These are phyloP conservation scores for Oncorhynchus tshawytscha DNA, from an alignment of 2,113 vertebrate genomes.

Conservation along the genomic window DNA sequence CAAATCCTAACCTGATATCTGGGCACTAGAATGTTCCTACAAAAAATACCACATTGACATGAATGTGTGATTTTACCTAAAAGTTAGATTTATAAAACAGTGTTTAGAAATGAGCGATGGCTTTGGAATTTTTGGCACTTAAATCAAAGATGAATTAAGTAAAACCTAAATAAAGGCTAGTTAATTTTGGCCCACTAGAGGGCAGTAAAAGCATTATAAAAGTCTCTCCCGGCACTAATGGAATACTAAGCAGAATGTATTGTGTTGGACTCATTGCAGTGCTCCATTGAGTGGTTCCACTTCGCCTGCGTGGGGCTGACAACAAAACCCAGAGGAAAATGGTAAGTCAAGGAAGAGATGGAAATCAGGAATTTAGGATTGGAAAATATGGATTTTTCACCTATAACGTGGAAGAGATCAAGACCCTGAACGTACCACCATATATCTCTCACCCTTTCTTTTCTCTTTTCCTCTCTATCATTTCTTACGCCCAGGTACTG, in stretches of 20 bases:
- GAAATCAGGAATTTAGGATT: background rate
- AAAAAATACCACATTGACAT: too few species aligned
- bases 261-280: conserved; percentile 63
- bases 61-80: too few species aligned
- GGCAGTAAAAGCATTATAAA: background rate
- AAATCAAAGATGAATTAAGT: too few species aligned
- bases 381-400: background rate
- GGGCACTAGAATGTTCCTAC: too few species aligned
- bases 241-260: background rate
- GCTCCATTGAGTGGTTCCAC: conserved; percentile 92
- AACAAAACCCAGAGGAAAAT: conserved; percentile 89
- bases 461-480: background rate
- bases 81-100: too few species aligned
- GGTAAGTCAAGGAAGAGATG: conserved; percentile 69
- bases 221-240: too few species aligned
- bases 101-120: too few species aligned
- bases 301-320: conserved; percentile 89
- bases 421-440: too few species aligned
- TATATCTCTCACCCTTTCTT: background rate
- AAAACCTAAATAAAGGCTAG: too few species aligned
- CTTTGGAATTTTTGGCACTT: too few species aligned
- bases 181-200: background rate
- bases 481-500: conserved; percentile 38
- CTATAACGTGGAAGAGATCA: too few species aligned
- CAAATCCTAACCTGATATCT: too few species aligned